phyloP scores from a whole-genome alignment of 2,113 vertebrate genomes.

The Chaenocephalus aceratus region DNA sequence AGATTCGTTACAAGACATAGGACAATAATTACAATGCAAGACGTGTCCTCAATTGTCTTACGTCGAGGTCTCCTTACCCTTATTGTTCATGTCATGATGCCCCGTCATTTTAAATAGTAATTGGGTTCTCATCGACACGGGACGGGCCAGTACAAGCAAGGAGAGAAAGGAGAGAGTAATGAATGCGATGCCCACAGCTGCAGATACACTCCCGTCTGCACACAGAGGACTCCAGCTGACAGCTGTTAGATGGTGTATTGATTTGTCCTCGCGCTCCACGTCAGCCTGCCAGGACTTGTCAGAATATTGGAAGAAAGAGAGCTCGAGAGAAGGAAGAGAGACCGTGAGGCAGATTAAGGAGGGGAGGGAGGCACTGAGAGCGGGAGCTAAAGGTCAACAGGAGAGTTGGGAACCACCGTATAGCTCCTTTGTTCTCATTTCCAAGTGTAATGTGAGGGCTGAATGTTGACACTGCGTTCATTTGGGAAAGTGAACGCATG shows the following conservation, averaged over 20 bases:
- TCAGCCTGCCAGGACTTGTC: conserved; percentile 69
- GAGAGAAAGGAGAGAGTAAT: conserved; percentile 49
- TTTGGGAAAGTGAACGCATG: background rate
- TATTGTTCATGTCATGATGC: conserved; percentile 6
- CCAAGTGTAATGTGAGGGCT: background rate
- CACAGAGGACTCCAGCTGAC: conserved; percentile 62
- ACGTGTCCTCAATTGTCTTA: background rate
- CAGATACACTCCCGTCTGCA: conserved; percentile 37
- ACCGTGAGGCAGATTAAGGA: conserved; percentile 41
- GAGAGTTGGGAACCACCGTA: conserved; percentile 21
- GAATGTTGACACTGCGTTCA: background rate
- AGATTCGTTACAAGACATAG: background rate
- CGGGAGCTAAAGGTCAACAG: conserved; percentile 40
- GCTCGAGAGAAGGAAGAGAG: conserved; percentile 36
- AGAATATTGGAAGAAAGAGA: conserved; percentile 70
- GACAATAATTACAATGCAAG: conserved; percentile 6
- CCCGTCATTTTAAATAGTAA: conserved; percentile 53
- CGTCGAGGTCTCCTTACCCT: background rate
- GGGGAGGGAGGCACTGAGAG: conserved; percentile 8
- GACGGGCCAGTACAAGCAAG: conserved; percentile 1
- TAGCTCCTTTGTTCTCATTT: background rate
- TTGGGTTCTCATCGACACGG: conserved; percentile 35
- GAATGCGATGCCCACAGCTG: conserved; percentile 48
- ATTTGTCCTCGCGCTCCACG: conserved; percentile 67
- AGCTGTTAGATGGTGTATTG: conserved; percentile 77